Conservation (phyloP, 2,113 vertebrate species). For the Lipophrys pholis region DNA sequence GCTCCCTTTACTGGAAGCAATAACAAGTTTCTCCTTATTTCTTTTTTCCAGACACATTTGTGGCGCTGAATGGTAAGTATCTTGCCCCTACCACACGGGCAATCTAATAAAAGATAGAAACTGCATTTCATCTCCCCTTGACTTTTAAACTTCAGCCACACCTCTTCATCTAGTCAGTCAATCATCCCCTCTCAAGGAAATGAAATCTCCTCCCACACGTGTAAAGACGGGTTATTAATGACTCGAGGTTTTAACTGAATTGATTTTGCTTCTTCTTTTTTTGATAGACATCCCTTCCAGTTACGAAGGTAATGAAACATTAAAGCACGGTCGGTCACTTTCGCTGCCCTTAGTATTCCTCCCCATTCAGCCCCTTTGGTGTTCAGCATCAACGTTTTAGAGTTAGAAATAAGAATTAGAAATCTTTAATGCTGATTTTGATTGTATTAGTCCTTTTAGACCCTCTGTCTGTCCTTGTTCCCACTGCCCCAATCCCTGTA, state of each 20-base stretch:
- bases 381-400: constrained; percentile 30
- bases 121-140: constrained; percentile 59
- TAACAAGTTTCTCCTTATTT: constrained; percentile 73
- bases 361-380: constrained; percentile 26
- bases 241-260: constrained; percentile 68
- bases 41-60: constrained; percentile 91
- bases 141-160: constrained; percentile 66
- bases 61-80: constrained; percentile 96
- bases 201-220: constrained; percentile 77
- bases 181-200: constrained; percentile 74
- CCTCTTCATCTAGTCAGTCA: constrained; percentile 69
- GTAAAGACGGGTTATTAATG: constrained; percentile 74
- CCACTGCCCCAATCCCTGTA: constrained; percentile 8
- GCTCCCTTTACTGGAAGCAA: constrained; percentile 43
- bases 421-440: constrained; percentile 29
- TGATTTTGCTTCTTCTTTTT: constrained; percentile 82
- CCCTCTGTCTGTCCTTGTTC: constrained; percentile 9
- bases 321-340: constrained; percentile 87
- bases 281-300: constrained; percentile 91
- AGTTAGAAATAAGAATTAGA: constrained; percentile 39
- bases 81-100: constrained; percentile 35
- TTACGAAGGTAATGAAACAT: constrained; percentile 91
- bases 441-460: constrained; percentile 43
- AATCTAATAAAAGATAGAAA: constrained; percentile 54
- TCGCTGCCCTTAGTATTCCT: constrained; percentile 12